A percentile compares a stretch with the other conserved stretches of the same genome.
These are phyloP conservation scores for Hofmannophila pseudospretella DNA, from an alignment of 2,888 invertebrate species.

Conservation along the genomic window DNA sequence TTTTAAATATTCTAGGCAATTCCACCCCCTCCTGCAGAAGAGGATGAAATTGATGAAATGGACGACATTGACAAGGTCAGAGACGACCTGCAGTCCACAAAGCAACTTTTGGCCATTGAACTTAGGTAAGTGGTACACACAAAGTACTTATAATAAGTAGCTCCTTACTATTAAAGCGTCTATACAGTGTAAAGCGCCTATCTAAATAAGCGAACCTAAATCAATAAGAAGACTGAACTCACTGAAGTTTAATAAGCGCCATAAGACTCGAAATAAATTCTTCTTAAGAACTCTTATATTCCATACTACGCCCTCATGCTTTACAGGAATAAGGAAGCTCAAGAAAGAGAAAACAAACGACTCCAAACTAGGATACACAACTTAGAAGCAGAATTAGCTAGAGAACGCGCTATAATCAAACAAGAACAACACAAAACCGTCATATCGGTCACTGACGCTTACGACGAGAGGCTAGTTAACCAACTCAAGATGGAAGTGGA, in stretches of 20 bases:
- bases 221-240: no score
- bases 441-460: conserved; percentile 73
- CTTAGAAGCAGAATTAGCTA: conserved; percentile 88
- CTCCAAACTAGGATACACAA: conserved; percentile 87
- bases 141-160: no score
- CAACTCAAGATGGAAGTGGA: conserved; percentile 86
- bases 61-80: conserved; percentile 94
- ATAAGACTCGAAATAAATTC: no score
- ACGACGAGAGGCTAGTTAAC: conserved; percentile 82
- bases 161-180: no score
- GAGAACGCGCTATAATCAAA: conserved; percentile 79
- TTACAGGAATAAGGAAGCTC: conserved; percentile 87
- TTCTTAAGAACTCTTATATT: no score
- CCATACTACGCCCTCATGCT: background rate
- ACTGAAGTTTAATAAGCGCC: no score
- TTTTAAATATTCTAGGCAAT: background rate
- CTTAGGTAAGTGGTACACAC: conserved; percentile 80
- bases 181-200: no score
- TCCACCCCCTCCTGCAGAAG: conserved; percentile 53
- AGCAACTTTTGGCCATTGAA: conserved; percentile 92
- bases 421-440: conserved; percentile 74
- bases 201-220: background rate
- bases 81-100: conserved; percentile 94
- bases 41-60: conserved; percentile 88
- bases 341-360: conserved; percentile 91